Conservation (phyloP, 2,888 invertebrate species). For the Drosophila planitibia region DNA sequence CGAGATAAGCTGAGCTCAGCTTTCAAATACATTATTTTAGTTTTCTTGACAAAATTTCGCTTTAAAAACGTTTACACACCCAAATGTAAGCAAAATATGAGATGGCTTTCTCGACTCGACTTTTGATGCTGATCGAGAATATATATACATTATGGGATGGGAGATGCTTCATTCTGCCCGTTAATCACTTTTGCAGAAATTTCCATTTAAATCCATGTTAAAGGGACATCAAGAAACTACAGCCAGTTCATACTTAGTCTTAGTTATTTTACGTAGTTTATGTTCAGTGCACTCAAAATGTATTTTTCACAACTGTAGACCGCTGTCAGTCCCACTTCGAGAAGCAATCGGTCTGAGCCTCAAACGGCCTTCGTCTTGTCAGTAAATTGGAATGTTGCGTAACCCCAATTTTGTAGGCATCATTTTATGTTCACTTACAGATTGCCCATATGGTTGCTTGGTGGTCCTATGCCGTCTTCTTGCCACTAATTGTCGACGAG, state of each 20-base stretch:
- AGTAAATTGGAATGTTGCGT: background rate
- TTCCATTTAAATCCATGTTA: too few species aligned
- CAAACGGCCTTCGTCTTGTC: background rate
- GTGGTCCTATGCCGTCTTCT: background rate
- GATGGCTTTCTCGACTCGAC: background rate
- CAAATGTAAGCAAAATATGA: background rate
- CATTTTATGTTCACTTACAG: constrained; percentile 14
- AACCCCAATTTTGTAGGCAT: background rate
- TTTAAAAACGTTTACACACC: background rate
- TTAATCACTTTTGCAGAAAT: background rate
- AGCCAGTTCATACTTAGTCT: too few species aligned
- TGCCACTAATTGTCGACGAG: constrained; percentile 43
- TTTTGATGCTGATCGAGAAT: background rate
- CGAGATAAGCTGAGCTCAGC: background rate
- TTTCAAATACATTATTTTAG: background rate
- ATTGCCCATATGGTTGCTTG: constrained; percentile 29
- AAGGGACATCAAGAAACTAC: background rate
- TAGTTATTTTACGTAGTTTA: too few species aligned
- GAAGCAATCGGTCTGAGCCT: constrained; percentile 28
- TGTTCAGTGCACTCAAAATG: background rate
- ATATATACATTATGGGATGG: background rate
- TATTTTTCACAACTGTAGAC: constrained; percentile 13
- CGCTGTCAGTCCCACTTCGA: constrained; percentile 17
- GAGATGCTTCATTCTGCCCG: background rate
- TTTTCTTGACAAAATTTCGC: background rate